phyloP scores from a whole-genome alignment of 2,797 vertebrate species.

The Catharus ustulatus region DNA sequence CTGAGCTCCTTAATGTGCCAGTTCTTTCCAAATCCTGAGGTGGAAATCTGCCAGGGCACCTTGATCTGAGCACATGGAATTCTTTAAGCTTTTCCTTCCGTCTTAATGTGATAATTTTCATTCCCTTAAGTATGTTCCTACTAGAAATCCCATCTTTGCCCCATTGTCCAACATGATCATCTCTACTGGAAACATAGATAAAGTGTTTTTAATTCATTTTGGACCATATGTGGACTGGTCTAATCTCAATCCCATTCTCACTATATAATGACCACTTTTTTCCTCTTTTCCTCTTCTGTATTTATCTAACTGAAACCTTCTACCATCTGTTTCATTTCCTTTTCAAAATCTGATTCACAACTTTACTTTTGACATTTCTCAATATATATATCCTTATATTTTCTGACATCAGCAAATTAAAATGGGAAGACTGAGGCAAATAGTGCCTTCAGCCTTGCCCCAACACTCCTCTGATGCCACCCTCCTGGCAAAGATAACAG shows the following conservation, averaged over 20 bases:
- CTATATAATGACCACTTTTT: neutral
- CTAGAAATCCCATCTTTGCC: neutral
- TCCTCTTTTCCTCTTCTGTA: neutral
- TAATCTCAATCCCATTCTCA: neutral
- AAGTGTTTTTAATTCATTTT: neutral
- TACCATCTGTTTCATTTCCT: conserved; percentile 34
- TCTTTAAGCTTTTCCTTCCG: conserved; percentile 38
- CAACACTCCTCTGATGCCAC: neutral
- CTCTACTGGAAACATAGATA: neutral
- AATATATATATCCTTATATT: neutral
- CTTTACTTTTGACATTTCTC: neutral
- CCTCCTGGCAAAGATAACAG: neutral
- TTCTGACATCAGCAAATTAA: conserved; percentile 7
- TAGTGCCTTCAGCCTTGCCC: neutral
- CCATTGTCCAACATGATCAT: neutral
- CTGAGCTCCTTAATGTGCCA: conserved; percentile 51
- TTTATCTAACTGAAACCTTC: conserved; percentile 24
- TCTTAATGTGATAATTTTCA: conserved; percentile 26
- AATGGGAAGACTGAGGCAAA: neutral
- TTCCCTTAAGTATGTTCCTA: neutral
- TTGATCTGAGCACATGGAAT: conserved; percentile 27
- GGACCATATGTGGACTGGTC: neutral
- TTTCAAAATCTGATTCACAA: conserved; percentile 26
- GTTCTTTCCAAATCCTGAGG: conserved; percentile 48
- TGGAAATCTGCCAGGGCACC: conserved; percentile 61